Conservation (phyloP, 2,113 vertebrate genomes). For the Halcyon senegalensis region DNA sequence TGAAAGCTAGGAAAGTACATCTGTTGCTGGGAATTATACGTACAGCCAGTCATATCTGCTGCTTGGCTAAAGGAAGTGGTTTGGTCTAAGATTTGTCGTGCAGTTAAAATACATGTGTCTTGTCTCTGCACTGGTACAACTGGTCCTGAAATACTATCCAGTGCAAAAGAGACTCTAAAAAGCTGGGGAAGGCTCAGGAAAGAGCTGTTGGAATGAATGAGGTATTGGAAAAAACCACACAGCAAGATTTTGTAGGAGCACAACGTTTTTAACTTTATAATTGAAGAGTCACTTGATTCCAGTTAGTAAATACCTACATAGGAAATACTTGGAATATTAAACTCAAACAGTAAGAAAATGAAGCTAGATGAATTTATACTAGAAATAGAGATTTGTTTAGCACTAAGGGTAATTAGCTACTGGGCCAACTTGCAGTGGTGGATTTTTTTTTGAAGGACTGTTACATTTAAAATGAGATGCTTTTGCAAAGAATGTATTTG, state of each 20-base stretch:
- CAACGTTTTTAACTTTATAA: not conserved
- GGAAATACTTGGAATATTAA: not conserved
- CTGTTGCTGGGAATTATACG: fast-evolving
- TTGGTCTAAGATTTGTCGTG: not conserved
- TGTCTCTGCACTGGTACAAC: not conserved
- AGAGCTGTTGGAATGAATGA: not conserved
- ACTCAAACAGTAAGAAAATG: not conserved
- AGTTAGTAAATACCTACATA: not conserved
- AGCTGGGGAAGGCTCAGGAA: not conserved
- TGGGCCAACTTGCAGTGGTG: not conserved
- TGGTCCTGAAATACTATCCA: not conserved
- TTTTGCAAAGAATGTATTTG: not conserved
- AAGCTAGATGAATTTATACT: not conserved
- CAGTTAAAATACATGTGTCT: not conserved
- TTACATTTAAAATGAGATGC: not conserved
- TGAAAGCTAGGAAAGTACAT: not conserved
- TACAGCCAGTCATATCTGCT: not conserved
- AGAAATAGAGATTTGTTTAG: not conserved
- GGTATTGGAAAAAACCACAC: not conserved
- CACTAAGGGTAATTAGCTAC: not conserved
- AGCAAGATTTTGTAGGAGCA: not conserved
- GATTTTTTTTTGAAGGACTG: not conserved
- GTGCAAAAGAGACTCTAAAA: not conserved
- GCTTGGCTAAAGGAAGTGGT: not conserved
- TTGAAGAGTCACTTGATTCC: not conserved